Conservation (phyloP, 2,113 vertebrate genomes). For the Parus major region DNA sequence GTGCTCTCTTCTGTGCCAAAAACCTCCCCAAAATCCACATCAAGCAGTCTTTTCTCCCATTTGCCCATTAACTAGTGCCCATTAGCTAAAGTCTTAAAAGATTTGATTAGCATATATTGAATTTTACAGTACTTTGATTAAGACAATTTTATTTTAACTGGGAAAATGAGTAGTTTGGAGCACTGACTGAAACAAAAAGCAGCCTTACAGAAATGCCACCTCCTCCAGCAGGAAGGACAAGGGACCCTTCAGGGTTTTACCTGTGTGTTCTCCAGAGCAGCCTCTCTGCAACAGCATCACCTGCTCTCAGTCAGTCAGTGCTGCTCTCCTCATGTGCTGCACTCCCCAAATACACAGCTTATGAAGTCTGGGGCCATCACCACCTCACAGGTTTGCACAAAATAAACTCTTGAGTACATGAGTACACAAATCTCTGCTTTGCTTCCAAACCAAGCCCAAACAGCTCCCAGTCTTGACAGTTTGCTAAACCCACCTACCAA, state of each 20-base stretch:
- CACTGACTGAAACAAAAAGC: neutral
- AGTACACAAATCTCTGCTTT: neutral
- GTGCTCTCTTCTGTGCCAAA: rapidly evolving
- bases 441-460: neutral
- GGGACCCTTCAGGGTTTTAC: rapidly evolving
- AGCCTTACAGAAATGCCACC: rapidly evolving
- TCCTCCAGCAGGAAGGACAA: rapidly evolving
- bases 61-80: neutral
- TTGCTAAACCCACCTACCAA: neutral
- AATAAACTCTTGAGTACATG: neutral
- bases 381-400: neutral
- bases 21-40: neutral
- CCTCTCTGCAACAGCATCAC: rapidly evolving
- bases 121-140: neutral
- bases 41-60: neutral
- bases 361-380: neutral
- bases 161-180: neutral
- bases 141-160: neutral
- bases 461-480: neutral
- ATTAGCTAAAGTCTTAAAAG: neutral
- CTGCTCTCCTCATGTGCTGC: neutral
- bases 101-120: neutral
- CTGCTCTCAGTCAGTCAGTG: no score
- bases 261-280: rapidly evolving
- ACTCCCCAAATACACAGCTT: neutral